A percentile compares a stretch with the other conserved stretches of the same genome.
Evolutionary conservation across 2,113 vertebrate genomes (phyloP).

Genomic region (Lota lota): DNA sequence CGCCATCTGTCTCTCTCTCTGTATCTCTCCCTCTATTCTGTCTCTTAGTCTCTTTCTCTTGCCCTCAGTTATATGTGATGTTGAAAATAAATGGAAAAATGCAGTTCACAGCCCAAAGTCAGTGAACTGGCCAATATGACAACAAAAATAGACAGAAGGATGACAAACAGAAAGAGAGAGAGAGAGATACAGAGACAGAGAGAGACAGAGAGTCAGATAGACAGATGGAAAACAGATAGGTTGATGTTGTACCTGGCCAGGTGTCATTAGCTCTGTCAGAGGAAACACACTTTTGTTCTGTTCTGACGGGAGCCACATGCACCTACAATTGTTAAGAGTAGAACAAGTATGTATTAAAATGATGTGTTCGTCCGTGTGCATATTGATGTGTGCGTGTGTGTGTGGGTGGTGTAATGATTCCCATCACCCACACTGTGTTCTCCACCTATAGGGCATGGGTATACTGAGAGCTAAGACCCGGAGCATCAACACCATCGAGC

Average conservation of each 20-base stretch:
- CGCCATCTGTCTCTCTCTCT: slow-evolving; percentile 41
- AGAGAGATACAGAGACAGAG: background rate
- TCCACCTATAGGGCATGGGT: too few species aligned
- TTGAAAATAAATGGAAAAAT: too few species aligned
- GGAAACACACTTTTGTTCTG: slow-evolving; percentile 53
- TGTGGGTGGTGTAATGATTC: background rate
- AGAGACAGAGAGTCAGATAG: background rate
- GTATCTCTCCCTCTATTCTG: background rate
- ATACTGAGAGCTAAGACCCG: too few species aligned
- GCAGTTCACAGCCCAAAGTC: too few species aligned
- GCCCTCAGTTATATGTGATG: background rate
- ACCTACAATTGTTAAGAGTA: slow-evolving; percentile 55
- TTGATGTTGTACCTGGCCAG: slow-evolving; percentile 55
- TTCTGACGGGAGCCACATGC: slow-evolving; percentile 63
- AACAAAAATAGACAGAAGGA: background rate
- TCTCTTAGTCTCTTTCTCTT: background rate
- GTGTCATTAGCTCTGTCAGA: slow-evolving; percentile 54
- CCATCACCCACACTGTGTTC: too few species aligned
- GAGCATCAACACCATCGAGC: too few species aligned
- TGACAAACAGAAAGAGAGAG: background rate
- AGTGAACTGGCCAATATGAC: too few species aligned
- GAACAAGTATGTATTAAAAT: background rate
- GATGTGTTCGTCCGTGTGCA: background rate
- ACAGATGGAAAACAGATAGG: background rate
- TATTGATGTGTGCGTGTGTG: background rate